These are phyloP conservation scores for Watersipora subatra DNA, from an alignment of 1,140 invertebrate genomes.

Conservation along the genomic window DNA sequence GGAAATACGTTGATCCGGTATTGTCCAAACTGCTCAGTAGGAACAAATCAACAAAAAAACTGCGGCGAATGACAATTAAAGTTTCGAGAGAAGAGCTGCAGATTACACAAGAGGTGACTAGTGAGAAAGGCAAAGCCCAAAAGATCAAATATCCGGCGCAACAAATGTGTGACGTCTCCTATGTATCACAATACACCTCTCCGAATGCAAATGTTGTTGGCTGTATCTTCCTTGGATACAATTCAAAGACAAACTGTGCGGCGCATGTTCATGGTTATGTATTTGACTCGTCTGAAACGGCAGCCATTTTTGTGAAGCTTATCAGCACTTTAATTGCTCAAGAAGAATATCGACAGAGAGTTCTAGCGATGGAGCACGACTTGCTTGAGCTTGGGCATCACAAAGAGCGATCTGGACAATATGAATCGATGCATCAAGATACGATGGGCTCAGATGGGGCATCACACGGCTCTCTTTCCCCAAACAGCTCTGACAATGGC, in stretches of 20 bases:
- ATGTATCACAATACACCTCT: slow-evolving; percentile 16
- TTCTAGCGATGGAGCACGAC: slow-evolving; percentile 35
- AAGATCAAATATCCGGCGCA: slow-evolving; percentile 30
- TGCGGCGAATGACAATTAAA: slow-evolving; percentile 56
- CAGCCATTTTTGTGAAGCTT: slow-evolving; percentile 65
- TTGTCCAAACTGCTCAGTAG: slow-evolving; percentile 63
- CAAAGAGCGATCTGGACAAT: neutral
- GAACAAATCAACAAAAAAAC: slow-evolving; percentile 59
- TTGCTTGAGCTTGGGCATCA: slow-evolving; percentile 27
- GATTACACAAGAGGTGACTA: slow-evolving; percentile 60
- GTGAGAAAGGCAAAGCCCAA: slow-evolving; percentile 23
- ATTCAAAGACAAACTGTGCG: slow-evolving; percentile 67
- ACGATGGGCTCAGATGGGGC: neutral
- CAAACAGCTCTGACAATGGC: neutral
- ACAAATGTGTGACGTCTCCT: slow-evolving; percentile 27
- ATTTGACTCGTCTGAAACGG: slow-evolving; percentile 85
- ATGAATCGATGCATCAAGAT: neutral
- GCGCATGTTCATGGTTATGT: slow-evolving; percentile 85
- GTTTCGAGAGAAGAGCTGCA: slow-evolving; percentile 84
- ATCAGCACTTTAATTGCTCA: slow-evolving; percentile 67
- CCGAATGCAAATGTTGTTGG: slow-evolving; percentile 61
- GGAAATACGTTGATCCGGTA: slow-evolving; percentile 64
- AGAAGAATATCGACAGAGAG: slow-evolving; percentile 56
- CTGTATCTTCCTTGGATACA: slow-evolving; percentile 52
- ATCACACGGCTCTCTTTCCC: neutral